Base-by-base conservation (phyloP, 2,888 invertebrate species). In the Idaea aversata region DNA sequence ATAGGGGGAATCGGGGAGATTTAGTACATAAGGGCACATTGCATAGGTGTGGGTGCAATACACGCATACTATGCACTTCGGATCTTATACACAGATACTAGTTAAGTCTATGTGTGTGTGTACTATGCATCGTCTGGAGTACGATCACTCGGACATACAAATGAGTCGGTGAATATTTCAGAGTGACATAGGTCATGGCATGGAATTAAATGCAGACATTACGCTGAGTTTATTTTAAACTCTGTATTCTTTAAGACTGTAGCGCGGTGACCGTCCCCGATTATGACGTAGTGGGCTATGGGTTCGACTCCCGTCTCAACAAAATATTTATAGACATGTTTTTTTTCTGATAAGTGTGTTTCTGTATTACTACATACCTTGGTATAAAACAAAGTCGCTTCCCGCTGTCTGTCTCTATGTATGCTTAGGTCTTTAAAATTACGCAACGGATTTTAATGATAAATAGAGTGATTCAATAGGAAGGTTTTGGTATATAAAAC, bases 141-240 rank as follows among this genome's bases (percentile, higher is more conserved):
- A 75, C 86, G 85, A 88, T 87, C 86, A 87, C 75, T 85, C 80
- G 85, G 83, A 73, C 84, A 25, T 25, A 87, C 79, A 72, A 75
- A 70, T 75, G 73, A 72, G 72, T 70, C 72, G 73, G 72, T 73
- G 73, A 76, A 74, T 78, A 72, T 77, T 81, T 73, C 74, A 72
- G 64, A 77, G 81, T 86, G 82, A 74, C 82, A 77, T 87, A 88
- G 89, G 86, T 88, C 88, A 82, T 13, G 82, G 80, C 88, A 82
- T 13, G 82, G 80, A 77, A 73, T 73, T 65, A 63, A 62, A 68
- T 65, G 63, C 61, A 61, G 67, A 68, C 67, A 65, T 64, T 65
- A 68, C 57, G 62, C 64, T 65, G 69, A 36, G 10, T 7, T 47
- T 47, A 47, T 47, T 47, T 47, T 7, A 13, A 47, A 10, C 5